Evolutionary conservation across 2,888 invertebrate genomes (phyloP).

Genomic region (Meghimatium bilineatum): DNA sequence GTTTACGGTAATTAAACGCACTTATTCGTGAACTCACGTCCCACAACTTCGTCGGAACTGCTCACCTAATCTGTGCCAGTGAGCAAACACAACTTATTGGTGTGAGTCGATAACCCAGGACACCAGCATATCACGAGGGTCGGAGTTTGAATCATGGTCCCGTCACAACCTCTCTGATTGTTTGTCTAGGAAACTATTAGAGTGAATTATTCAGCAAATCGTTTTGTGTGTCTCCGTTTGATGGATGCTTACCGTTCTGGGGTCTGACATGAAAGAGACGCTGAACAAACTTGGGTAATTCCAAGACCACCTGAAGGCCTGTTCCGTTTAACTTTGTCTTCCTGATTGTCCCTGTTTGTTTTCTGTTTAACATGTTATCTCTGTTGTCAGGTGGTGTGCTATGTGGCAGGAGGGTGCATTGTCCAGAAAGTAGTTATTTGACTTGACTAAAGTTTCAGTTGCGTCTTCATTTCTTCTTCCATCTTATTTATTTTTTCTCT

Average conservation of each 20-base stretch:
- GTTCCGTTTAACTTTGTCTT: not conserved
- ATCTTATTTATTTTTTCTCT: not conserved
- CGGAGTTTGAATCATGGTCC: not conserved
- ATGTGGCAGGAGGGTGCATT: not conserved
- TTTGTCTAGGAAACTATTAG: constrained; percentile 29
- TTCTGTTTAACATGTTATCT: constrained; percentile 1
- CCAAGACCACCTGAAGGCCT: constrained; percentile 1
- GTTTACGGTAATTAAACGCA: not conserved
- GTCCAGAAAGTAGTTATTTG: not conserved
- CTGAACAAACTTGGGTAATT: not conserved
- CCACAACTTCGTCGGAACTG: not conserved
- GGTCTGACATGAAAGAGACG: not conserved
- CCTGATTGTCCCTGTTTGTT: not conserved
- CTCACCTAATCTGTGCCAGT: constrained; percentile 20
- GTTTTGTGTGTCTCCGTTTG: constrained; percentile 14
- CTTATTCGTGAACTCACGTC: constrained; percentile 9
- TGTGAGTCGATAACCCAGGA: constrained; percentile 7
- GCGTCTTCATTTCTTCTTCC: not conserved
- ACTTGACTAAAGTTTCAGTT: not conserved
- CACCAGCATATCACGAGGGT: not conserved
- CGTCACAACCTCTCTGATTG: constrained; percentile 18
- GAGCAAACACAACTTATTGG: constrained; percentile 34
- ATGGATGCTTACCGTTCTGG: constrained; percentile 10
- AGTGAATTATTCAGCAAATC: constrained; percentile 33
- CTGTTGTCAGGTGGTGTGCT: not conserved